Conservation (phyloP, 2,888 invertebrate genomes). For the Maniola hyperantus region DNA sequence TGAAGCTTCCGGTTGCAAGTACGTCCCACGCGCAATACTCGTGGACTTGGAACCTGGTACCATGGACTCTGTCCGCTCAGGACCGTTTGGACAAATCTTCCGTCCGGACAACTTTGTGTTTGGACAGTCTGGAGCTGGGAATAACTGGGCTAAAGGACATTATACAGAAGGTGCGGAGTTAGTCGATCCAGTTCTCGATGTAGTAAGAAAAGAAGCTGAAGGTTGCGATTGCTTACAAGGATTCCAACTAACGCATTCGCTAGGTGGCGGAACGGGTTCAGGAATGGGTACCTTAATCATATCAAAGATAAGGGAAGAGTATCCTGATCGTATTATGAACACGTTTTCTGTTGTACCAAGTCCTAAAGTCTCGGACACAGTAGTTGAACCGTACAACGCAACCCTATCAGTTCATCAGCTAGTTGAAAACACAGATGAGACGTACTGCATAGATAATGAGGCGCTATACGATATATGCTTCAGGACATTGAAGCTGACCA, state of each 20-base stretch:
- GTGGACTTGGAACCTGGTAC: constrained; percentile 69
- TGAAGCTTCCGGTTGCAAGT: constrained; percentile 78
- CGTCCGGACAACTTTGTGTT: constrained; percentile 88
- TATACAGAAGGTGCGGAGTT: constrained; percentile 86
- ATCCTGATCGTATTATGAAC: constrained; percentile 87
- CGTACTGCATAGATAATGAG: constrained; percentile 89
- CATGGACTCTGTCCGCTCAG: constrained; percentile 85
- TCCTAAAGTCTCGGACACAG: constrained; percentile 89
- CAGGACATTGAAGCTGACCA: constrained; percentile 86
- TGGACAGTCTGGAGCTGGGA: constrained; percentile 81
- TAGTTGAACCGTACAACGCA: constrained; percentile 85
- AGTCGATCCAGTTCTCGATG: constrained; percentile 83
- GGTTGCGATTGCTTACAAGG: constrained; percentile 85
- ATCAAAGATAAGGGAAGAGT: constrained; percentile 86
- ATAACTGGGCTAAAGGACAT: constrained; percentile 85
- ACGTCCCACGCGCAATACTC: constrained; percentile 66
- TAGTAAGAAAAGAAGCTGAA: constrained; percentile 84
- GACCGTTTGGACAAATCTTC: constrained; percentile 86
- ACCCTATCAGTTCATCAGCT: constrained; percentile 85
- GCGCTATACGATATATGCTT: constrained; percentile 91
- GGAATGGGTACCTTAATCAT: constrained; percentile 87
- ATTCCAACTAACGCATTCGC: constrained; percentile 86
- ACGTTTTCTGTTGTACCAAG: constrained; percentile 88
- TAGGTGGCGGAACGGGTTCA: constrained; percentile 89
- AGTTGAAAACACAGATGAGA: constrained; percentile 85